Percentiles rank a stretch among this genome's conserved stretches.
These are phyloP conservation scores for Periophthalmodon schlosseri DNA, from an alignment of 2,113 vertebrate genomes.

Conservation along the genomic window DNA sequence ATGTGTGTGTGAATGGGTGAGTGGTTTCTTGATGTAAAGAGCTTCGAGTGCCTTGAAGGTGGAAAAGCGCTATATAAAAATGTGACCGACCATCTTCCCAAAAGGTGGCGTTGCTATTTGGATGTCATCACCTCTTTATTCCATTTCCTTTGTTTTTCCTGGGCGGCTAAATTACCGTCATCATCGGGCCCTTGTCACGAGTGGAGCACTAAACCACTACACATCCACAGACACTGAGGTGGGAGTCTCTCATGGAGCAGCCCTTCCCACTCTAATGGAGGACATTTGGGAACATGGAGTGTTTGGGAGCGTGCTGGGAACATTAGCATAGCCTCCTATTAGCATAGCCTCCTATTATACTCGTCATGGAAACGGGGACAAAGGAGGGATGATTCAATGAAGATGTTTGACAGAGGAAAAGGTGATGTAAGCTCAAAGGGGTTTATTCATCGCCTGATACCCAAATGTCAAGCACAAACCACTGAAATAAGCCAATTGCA, in stretches of 20 bases:
- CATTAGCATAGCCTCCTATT: conserved; percentile 22
- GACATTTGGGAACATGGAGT: conserved; percentile 24
- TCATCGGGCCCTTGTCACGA: conserved; percentile 23
- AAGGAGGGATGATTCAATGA: background rate
- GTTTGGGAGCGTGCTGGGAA: background rate
- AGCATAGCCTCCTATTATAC: conserved; percentile 5
- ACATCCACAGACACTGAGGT: background rate
- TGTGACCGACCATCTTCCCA: background rate
- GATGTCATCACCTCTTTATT: background rate
- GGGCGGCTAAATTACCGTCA: conserved; percentile 35
- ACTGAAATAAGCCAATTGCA: background rate
- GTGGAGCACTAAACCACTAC: conserved; percentile 40
- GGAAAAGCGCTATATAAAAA: no score
- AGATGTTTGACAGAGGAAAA: background rate
- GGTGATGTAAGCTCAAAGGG: background rate
- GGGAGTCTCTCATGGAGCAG: background rate
- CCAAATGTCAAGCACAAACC: background rate
- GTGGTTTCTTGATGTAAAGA: no score
- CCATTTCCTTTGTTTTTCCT: background rate
- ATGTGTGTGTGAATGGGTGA: no score
- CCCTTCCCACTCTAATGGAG: conserved; percentile 22
- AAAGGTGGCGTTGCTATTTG: background rate
- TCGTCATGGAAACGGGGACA: conserved; percentile 13
- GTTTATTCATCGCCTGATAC: background rate
- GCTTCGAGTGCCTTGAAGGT: no score